These are phyloP conservation scores for Sipha maydis DNA, from an alignment of 2,888 invertebrate genomes.

Conservation along the genomic window DNA sequence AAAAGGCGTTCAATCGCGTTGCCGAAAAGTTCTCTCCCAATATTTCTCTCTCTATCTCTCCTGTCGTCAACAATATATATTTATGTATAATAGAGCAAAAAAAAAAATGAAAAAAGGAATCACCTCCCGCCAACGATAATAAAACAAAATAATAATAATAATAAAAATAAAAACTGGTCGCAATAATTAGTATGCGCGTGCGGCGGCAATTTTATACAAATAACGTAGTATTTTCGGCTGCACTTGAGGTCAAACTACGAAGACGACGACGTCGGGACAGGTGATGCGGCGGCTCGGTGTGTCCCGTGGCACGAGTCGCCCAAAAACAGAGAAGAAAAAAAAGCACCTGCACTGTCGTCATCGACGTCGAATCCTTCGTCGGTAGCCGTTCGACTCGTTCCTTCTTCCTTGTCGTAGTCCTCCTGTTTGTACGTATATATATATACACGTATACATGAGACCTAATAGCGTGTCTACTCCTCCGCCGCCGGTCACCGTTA, in stretches of 20 bases:
- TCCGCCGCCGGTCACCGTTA: conserved; percentile 35
- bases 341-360: conserved; percentile 49
- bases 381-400: conserved; percentile 60
- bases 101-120: not conserved
- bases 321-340: conserved; percentile 29
- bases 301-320: conserved; percentile 60
- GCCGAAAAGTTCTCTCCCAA: conserved; percentile 8
- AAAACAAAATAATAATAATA: conserved; percentile 26
- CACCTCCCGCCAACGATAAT: conserved; percentile 20
- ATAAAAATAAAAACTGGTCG: conserved; percentile 35
- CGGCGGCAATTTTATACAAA: conserved; percentile 38
- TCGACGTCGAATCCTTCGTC: conserved; percentile 36
- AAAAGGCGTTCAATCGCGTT: not conserved
- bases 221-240: conserved; percentile 28
- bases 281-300: conserved; percentile 46
- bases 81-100: not conserved
- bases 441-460: no score
- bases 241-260: conserved; percentile 57
- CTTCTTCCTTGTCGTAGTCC: conserved; percentile 60
- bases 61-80: not conserved
- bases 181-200: conserved; percentile 46
- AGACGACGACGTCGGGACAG: conserved; percentile 25
- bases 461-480: conserved; percentile 10
- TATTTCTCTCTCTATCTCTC: not conserved
- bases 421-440: not conserved